Evolutionary conservation across 1,140 invertebrate genomes (phyloP), one percentile per base, ranked within the genome.

Genomic region (Lepidurus arcticus): DNA sequence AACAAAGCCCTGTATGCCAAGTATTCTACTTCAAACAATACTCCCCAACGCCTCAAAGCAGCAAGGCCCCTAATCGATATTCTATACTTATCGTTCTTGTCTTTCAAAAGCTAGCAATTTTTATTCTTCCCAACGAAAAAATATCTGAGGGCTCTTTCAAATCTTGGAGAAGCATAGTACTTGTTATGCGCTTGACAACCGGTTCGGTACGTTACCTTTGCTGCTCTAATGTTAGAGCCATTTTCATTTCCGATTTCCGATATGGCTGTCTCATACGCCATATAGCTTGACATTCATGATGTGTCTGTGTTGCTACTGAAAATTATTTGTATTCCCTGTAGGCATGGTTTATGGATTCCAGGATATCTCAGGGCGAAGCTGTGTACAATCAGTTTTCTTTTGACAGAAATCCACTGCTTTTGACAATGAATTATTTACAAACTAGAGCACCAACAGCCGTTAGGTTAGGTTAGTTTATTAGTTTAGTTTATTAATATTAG

Each of bases 201-300:
- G 21, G 7, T 65, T 13, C 16, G 53, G 6, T n/a, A 65, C 53
- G 53, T 65, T 21, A 65, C 53, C 53, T n/a, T 21, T 65, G 53
- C 16, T 65, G 53, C 21, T 65, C 53, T 65, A 16, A 65, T 65
- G 53, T 7, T 65, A 65, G 53, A 65, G 53, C 53, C 53, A n/a
- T 21, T 65, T 65, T 65, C 53, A 65, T 65, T 65, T 65, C 53
- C 53, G 53, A 21, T 65, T 65, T 65, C 53, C 21, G 13, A 65
- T 21, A 65, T 65, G 34, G 34, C 34, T 34, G 34, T 34, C 34
- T 34, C 34, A 34, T 34, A 34, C 3, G 13, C 13, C 21, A 65
- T 65, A 16, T 16, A n/a, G 16, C 21, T 13, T n/a, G 53, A 65
- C 13, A 65, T 21, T 21, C 6, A 21, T 21, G 16, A 5, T 65